phyloP scores from a whole-genome alignment of 2,113 vertebrate genomes.

The Scopus umbretta region DNA sequence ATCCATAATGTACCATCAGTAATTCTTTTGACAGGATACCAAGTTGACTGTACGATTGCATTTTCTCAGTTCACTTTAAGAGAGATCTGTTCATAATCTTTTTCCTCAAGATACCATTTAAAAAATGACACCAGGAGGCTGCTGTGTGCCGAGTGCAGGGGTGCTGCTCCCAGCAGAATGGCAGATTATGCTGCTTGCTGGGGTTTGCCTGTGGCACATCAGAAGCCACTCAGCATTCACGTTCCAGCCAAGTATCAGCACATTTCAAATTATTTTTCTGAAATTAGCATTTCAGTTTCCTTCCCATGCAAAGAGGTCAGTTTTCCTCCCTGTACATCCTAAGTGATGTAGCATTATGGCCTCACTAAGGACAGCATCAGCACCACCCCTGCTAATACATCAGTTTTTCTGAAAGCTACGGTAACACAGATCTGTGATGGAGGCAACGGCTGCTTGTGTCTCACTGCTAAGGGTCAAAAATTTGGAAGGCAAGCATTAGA shows the following conservation, averaged over 20 bases:
- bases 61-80: neutral
- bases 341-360: neutral
- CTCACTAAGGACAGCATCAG: neutral
- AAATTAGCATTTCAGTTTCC: neutral
- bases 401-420: neutral
- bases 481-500: neutral
- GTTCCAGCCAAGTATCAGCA: neutral
- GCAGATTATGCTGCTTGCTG: neutral
- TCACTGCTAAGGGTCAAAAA: neutral
- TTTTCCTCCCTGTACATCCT: neutral
- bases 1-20: neutral
- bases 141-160: neutral
- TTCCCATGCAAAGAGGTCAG: neutral
- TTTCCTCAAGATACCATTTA: neutral
- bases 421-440: neutral
- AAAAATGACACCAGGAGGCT: neutral
- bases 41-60: neutral
- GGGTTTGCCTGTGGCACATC: neutral
- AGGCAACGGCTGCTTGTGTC: neutral
- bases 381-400: neutral
- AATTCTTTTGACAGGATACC: neutral
- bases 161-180: neutral
- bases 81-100: neutral
- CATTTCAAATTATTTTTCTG: neutral
- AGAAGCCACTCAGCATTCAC: neutral